Percentiles rank a stretch among this genome's conserved stretches.
Evolutionary conservation across 2,113 vertebrate genomes (phyloP).

Genomic region (Anas platyrhynchos): DNA sequence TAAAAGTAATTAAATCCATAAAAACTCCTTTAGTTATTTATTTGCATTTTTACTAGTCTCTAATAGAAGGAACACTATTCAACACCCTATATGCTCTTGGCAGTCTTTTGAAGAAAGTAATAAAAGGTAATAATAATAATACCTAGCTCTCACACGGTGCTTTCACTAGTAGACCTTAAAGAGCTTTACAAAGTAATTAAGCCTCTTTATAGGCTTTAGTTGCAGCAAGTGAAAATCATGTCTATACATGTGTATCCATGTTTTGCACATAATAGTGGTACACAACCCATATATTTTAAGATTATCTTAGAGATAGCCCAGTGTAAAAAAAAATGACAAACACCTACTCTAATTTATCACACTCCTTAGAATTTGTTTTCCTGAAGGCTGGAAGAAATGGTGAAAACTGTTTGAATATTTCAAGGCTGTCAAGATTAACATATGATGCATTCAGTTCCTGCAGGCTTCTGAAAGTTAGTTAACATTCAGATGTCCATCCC

Average conservation of each 20-base stretch:
- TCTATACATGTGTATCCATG: neutral
- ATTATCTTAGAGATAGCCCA: neutral
- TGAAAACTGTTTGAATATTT: neutral
- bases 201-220: neutral
- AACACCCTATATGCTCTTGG: neutral
- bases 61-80: neutral
- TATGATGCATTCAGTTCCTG: neutral
- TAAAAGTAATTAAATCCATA: conserved; percentile 21
- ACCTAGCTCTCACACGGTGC: neutral
- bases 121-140: neutral
- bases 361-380: neutral
- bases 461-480: neutral
- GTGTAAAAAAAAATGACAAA: neutral
- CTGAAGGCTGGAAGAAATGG: neutral
- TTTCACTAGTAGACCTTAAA: neutral
- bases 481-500: neutral
- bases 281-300: neutral
- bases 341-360: neutral
- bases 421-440: neutral
- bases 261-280: neutral
- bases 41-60: conserved; percentile 21
- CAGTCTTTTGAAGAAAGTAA: neutral
- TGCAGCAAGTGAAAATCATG: neutral
- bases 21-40: conserved; percentile 1
- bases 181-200: neutral